Evolutionary conservation across 2,797 vertebrate genomes (phyloP), one percentile per base, ranked within the genome.

Genomic region (Moxostoma hubbsi): DNA sequence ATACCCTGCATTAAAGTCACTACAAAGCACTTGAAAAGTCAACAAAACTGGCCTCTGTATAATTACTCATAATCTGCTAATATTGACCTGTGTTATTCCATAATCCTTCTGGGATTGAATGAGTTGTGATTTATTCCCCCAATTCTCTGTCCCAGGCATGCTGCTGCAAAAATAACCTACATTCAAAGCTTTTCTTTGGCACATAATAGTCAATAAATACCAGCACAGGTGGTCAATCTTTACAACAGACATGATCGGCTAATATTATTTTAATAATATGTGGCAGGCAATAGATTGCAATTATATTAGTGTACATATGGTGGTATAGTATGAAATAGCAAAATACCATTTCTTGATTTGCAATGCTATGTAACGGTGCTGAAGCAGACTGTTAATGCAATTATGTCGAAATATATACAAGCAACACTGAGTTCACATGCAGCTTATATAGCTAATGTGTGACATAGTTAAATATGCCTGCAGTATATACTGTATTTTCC

Each of bases 61-160:
- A 47, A 76, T 24, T 45, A 71, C 45, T 67, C 71, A 49, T 62
- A 74, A 78, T 81, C 70, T 81, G 75, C 58, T 66, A 75, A 81
- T 84, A 81, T 81, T 78, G 75, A 81, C 49, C 65, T 71, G 53
- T 66, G 75, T 67, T 69, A 81, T 71, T 71, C 18, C 59, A 64
- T 81, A 81, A 81, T 81, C 73, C 55, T 18, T 45, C 16, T 8
- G 73, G 64, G 72, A 69, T 75, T 74, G 51, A 74, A 70, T 36
- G 54, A 70, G 51, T 63, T 64, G 66, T 50, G 59, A 65, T 65
- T 81, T 75, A 64, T 57, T 75, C 50, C 50, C 50, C 45, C 71
- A 53, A 13, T 70, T 81, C 73, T 81, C 66, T 11, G 15, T 64
- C 69, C 50, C 54, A 46, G 62, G 55, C 13, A 7, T 67, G 57